These are phyloP conservation scores for Diorhabda carinulata DNA, from an alignment of 1,140 invertebrate genomes.

Conservation along the genomic window DNA sequence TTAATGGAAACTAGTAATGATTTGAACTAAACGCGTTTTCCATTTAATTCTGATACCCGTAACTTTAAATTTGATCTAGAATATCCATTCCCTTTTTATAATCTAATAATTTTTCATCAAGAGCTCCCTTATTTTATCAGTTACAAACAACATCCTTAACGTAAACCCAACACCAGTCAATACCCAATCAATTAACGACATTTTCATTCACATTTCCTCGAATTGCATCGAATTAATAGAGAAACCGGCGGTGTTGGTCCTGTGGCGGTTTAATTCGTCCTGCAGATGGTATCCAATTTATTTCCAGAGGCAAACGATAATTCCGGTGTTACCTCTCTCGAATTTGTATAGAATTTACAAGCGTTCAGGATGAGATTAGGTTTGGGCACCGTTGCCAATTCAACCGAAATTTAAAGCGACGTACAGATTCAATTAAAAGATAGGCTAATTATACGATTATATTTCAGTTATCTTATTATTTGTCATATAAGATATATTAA, in stretches of 20 bases:
- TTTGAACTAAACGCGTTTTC: too few relatives aligned
- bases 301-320: conserved; percentile 1
- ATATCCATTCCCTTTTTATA: too few relatives aligned
- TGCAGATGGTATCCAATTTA: conserved; percentile 2
- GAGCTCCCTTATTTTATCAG: too few relatives aligned
- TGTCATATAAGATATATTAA: too few relatives aligned
- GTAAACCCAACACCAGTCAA: background rate
- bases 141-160: background rate
- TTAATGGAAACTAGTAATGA: too few relatives aligned
- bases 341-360: background rate
- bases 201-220: background rate
- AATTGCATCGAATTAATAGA: background rate
- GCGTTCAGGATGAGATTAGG: background rate
- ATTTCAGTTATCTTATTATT: too few relatives aligned
- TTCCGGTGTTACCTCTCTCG: background rate
- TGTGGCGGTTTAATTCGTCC: background rate
- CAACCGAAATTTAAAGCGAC: background rate
- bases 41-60: too few relatives aligned
- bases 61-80: too few relatives aligned
- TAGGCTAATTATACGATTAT: too few relatives aligned
- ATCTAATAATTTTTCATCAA: too few relatives aligned
- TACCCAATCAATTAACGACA: background rate
- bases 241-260: background rate
- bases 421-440: too few relatives aligned
- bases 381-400: background rate